Conservation (phyloP, 2,888 invertebrate genomes). For the Ophion costatus region DNA sequence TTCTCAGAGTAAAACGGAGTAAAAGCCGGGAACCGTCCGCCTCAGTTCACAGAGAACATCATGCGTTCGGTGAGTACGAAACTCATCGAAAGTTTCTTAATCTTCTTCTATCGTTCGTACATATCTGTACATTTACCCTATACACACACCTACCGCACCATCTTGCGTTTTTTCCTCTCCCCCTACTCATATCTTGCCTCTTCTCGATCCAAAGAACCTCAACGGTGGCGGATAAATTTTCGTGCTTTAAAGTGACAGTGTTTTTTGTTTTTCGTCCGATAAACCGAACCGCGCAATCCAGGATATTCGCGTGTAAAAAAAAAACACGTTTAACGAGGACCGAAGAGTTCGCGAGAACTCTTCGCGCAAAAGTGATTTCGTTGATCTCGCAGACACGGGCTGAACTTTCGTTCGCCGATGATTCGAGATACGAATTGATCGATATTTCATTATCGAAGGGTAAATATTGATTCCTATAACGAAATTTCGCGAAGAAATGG, state of each 20-base stretch:
- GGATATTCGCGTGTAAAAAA: constrained; percentile 5
- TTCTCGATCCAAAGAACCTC: neutral
- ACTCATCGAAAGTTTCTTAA: constrained; percentile 54
- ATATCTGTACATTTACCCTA: neutral
- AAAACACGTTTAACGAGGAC: neutral
- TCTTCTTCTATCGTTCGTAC: neutral
- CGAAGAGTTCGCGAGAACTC: neutral
- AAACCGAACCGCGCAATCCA: neutral
- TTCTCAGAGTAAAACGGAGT: constrained; percentile 68
- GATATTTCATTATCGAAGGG: neutral
- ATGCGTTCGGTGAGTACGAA: constrained; percentile 83
- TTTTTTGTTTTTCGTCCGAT: neutral
- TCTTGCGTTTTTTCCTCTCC: no score
- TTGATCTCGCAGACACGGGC: neutral
- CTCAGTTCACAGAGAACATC: constrained; percentile 81
- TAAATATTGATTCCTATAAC: no score
- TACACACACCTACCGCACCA: neutral
- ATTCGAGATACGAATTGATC: neutral
- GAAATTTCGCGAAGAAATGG: no score
- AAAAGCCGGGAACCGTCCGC: constrained; percentile 77
- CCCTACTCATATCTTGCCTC: neutral
- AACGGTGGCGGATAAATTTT: constrained; percentile 30
- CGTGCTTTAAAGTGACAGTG: constrained; percentile 47
- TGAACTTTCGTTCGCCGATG: neutral
- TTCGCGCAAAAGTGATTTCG: constrained; percentile 15